Percentiles rank a stretch among this genome's conserved stretches.
Evolutionary conservation across 2,797 vertebrate genomes (phyloP).

Genomic region (Morelia viridis): DNA sequence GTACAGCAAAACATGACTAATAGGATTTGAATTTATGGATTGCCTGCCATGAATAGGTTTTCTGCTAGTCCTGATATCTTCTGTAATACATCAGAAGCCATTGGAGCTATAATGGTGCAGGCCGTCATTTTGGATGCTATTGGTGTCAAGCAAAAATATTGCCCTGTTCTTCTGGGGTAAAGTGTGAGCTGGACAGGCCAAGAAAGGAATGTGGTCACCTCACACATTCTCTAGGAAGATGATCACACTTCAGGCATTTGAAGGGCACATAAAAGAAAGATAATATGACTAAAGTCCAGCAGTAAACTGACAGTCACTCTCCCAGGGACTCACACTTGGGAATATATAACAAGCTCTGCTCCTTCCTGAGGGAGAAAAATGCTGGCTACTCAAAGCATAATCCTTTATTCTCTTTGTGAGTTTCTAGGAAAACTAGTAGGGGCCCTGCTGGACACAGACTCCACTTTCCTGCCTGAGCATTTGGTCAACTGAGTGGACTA

Average conservation of each 20-base stretch:
- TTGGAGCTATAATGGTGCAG: background rate
- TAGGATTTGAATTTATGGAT: slow-evolving; percentile 25
- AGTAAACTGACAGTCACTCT: background rate
- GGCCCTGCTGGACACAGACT: background rate
- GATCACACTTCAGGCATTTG: background rate
- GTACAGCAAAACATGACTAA: slow-evolving; percentile 17
- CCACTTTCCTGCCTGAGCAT: background rate
- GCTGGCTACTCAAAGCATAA: background rate
- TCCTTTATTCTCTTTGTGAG: background rate
- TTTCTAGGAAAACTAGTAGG: background rate
- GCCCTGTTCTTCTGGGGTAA: background rate
- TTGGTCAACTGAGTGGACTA: background rate
- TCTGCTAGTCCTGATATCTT: background rate
- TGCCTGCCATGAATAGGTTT: background rate
- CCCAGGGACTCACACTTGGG: background rate
- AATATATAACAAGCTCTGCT: background rate
- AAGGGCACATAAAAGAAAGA: background rate
- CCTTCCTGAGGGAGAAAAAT: background rate
- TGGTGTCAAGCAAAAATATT: background rate
- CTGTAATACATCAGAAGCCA: background rate
- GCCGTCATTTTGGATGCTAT: background rate
- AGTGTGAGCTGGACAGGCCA: background rate
- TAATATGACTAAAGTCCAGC: background rate
- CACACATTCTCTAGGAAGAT: background rate
- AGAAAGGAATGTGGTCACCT: background rate